Evolutionary conservation across 1,140 invertebrate species (phyloP).

Genomic region (Zaprionus tsacasi): DNA sequence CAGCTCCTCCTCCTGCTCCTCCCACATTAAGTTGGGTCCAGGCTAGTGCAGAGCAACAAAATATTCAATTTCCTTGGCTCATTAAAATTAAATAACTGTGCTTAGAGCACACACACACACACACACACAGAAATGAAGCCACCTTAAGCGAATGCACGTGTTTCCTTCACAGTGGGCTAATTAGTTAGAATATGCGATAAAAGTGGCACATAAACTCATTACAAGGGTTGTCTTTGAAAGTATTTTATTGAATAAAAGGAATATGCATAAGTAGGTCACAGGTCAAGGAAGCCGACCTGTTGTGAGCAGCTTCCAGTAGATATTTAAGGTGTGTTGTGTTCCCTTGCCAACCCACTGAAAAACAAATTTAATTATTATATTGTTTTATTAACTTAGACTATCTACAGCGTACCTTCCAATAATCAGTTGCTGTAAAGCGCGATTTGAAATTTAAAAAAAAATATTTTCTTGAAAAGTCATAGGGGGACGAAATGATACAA

Average conservation of each 20-base stretch:
- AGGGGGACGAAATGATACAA: too few species aligned
- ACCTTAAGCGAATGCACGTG: background rate
- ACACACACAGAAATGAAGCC: background rate
- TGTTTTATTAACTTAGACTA: background rate
- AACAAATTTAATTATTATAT: background rate
- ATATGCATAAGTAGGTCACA: background rate
- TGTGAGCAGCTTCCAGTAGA: background rate
- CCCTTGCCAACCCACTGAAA: background rate
- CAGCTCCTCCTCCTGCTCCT: background rate
- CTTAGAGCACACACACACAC: slow-evolving; percentile 19
- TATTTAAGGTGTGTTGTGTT: background rate
- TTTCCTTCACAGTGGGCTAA: slow-evolving; percentile 11
- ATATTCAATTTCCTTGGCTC: slow-evolving; percentile 78
- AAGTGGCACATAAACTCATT: slow-evolving; percentile 5
- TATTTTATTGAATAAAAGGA: background rate
- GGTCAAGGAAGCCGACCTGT: background rate
- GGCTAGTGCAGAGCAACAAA: slow-evolving; percentile 48
- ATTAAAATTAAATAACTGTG: slow-evolving; percentile 79
- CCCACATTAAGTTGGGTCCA: slow-evolving; percentile 10
- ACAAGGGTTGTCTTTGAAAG: slow-evolving; percentile 6
- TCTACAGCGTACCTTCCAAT: too few species aligned
- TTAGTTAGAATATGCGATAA: slow-evolving; percentile 6
- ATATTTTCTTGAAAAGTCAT: too few species aligned
- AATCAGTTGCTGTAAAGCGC: too few species aligned
- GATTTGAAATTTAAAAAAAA: too few species aligned